Evolutionary conservation across 2,888 invertebrate species (phyloP).

Genomic region (Lamellibrachia columna): DNA sequence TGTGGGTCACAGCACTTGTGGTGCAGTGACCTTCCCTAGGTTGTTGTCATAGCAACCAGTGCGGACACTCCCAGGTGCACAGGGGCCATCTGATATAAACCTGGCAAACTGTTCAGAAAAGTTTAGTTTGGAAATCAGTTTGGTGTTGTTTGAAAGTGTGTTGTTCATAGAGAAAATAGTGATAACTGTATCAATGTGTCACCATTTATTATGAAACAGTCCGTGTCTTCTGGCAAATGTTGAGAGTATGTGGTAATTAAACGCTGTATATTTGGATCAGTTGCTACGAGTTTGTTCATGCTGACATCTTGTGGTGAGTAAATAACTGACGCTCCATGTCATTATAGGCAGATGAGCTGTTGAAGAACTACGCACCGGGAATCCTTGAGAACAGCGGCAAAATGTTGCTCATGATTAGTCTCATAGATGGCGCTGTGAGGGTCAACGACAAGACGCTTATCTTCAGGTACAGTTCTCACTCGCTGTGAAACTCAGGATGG

Average conservation of each 20-base stretch:
- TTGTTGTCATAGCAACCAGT: neutral
- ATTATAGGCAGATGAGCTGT: conserved; percentile 65
- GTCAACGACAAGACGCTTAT: conserved; percentile 90
- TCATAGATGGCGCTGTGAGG: conserved; percentile 87
- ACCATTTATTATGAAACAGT: no score
- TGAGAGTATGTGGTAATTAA: no score
- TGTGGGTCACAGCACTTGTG: neutral
- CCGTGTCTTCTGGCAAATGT: no score
- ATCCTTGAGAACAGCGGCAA: conserved; percentile 92
- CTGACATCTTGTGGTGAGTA: no score
- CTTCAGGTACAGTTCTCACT: conserved; percentile 71
- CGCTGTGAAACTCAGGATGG: neutral
- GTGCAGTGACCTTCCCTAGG: neutral
- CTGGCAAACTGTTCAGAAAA: neutral
- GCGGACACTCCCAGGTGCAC: neutral
- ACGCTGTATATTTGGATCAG: no score
- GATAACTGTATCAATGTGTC: no score
- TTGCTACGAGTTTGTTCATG: no score
- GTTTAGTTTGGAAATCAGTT: neutral
- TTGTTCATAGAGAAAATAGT: no score
- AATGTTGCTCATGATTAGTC: conserved; percentile 91
- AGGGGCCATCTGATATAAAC: neutral
- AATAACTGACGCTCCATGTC: conserved; percentile 60
- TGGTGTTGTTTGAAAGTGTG: no score
- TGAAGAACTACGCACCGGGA: conserved; percentile 80